These are phyloP conservation scores for Lytechinus variegatus DNA, from an alignment of 35 echinoderm and acorn worm species.

Conservation along the genomic window DNA sequence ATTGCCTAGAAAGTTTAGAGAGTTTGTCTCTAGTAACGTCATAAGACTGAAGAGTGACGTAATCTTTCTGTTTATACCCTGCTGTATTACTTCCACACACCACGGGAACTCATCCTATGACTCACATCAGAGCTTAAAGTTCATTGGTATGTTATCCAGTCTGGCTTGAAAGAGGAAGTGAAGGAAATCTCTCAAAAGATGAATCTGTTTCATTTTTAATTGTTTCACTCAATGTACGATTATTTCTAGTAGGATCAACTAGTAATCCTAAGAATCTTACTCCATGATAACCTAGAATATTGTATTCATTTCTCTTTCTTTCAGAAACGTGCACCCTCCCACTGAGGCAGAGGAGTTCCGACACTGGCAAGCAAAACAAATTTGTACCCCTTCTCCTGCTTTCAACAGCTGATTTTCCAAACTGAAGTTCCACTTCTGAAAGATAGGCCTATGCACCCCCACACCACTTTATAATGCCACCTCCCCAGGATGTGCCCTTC, in stretches of 20 bases:
- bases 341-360: too few species aligned
- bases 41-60: neutral
- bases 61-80: neutral
- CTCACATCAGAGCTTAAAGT: neutral
- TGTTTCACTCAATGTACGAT: too few species aligned
- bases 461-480: neutral
- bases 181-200: neutral
- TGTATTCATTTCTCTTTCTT: too few species aligned
- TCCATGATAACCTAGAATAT: too few species aligned
- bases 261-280: too few species aligned
- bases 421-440: neutral
- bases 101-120: neutral
- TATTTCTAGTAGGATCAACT: too few species aligned
- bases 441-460: neutral
- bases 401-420: too few species aligned
- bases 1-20: neutral
- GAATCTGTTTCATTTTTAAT: neutral
- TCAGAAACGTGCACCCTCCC: too few species aligned
- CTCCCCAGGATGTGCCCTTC: neutral
- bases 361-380: too few species aligned
- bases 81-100: neutral
- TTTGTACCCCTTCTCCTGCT: too few species aligned
- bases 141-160: neutral
- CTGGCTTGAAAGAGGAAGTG: neutral
- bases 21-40: neutral